A percentile compares a stretch with the other conserved stretches of the same genome.
Evolutionary conservation across 1,140 invertebrate species (phyloP).

Genomic region (Mactra quadrangularis): DNA sequence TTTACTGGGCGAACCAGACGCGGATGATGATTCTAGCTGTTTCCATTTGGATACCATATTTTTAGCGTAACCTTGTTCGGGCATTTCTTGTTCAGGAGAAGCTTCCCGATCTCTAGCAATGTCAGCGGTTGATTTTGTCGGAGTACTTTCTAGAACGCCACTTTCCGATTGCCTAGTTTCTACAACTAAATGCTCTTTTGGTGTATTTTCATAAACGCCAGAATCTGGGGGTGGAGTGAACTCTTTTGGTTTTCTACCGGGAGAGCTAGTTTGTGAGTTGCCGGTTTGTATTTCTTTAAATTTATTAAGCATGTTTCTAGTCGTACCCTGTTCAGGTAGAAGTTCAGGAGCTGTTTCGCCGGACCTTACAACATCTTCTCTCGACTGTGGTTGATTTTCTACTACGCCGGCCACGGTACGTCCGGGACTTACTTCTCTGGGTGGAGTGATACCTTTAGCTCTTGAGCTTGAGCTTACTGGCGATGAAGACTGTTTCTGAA

Average conservation of each 20-base stretch:
- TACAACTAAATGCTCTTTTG: slow-evolving; percentile 63
- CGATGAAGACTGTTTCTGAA: slow-evolving; percentile 61
- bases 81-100: slow-evolving; percentile 72
- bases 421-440: slow-evolving; percentile 61
- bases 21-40: slow-evolving; percentile 72
- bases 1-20: slow-evolving; percentile 65
- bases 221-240: slow-evolving; percentile 68
- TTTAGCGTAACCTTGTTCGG: slow-evolving; percentile 77
- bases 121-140: slow-evolving; percentile 68
- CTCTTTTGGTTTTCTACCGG: slow-evolving; percentile 63
- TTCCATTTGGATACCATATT: slow-evolving; percentile 78
- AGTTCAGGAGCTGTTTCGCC: slow-evolving; percentile 67
- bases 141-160: slow-evolving; percentile 78
- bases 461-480: slow-evolving; percentile 49
- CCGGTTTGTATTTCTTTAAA: slow-evolving; percentile 71
- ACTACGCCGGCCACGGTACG: slow-evolving; percentile 63
- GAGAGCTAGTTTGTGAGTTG: slow-evolving; percentile 42
- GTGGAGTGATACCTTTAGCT: slow-evolving; percentile 69
- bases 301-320: slow-evolving; percentile 72
- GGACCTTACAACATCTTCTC: slow-evolving; percentile 71
- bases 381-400: slow-evolving; percentile 61
- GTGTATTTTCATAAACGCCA: slow-evolving; percentile 73
- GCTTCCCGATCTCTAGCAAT: slow-evolving; percentile 67
- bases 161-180: slow-evolving; percentile 73
- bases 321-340: slow-evolving; percentile 76